phyloP scores from a whole-genome alignment of 2,113 vertebrate species.

The Clarias batrachus region DNA sequence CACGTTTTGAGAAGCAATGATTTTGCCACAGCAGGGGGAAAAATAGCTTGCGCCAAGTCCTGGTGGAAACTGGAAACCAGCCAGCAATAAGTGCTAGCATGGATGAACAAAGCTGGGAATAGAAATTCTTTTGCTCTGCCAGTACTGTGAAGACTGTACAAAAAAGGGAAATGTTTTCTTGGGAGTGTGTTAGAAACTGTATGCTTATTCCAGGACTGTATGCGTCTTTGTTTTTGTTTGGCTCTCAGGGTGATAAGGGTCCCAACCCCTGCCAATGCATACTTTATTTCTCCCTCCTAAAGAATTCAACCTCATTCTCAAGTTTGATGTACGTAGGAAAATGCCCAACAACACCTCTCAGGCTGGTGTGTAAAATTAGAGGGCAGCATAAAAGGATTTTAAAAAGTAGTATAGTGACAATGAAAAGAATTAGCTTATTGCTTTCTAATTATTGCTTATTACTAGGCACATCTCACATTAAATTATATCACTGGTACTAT shows the following conservation, averaged over 20 bases:
- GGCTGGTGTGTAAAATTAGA: slow-evolving; percentile 15
- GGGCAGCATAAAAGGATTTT: slow-evolving; percentile 10
- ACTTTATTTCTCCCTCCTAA: background rate
- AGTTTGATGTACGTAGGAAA: background rate
- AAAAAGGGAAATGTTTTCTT: slow-evolving; percentile 15
- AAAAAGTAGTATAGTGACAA: slow-evolving; percentile 20
- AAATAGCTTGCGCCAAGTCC: background rate
- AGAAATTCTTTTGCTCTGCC: slow-evolving; percentile 11
- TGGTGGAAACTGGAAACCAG: slow-evolving; percentile 21
- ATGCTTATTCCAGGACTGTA: background rate
- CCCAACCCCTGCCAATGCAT: background rate
- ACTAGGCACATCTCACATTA: slow-evolving; percentile 44
- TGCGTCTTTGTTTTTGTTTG: background rate
- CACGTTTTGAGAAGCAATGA: slow-evolving; percentile 1
- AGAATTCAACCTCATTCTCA: background rate
- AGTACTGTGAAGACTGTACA: slow-evolving; percentile 19
- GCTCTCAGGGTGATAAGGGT: background rate
- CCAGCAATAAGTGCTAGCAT: slow-evolving; percentile 20
- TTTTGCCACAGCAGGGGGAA: slow-evolving; percentile 8
- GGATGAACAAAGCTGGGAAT: slow-evolving; percentile 23
- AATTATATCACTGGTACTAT: slow-evolving; percentile 29
- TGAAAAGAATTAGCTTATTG: slow-evolving; percentile 32
- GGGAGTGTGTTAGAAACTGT: background rate
- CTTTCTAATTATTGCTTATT: slow-evolving; percentile 43
- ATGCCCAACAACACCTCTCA: background rate